A percentile compares a stretch with the other conserved stretches of the same genome.
Evolutionary conservation across 1,140 invertebrate species (phyloP).

Genomic region (Hycleus cichorii): DNA sequence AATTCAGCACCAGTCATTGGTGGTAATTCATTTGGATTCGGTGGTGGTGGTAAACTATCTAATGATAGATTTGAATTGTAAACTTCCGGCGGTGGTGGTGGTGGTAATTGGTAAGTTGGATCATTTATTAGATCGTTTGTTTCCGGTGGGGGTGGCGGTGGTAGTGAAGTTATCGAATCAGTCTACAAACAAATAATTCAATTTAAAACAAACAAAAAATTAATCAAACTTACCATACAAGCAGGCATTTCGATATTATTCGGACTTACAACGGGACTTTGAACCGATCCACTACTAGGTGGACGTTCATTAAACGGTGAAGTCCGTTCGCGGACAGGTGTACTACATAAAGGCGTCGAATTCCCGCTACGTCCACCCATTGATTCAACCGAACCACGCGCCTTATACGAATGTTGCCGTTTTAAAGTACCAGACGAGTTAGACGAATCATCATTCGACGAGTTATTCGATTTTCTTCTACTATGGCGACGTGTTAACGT

Average conservation of each 20-base stretch:
- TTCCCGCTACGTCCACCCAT: slow-evolving; percentile 41
- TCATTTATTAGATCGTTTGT: slow-evolving; percentile 40
- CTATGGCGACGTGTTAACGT: slow-evolving; percentile 49
- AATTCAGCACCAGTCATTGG: slow-evolving; percentile 52
- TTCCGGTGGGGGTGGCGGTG: slow-evolving; percentile 44
- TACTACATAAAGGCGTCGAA: slow-evolving; percentile 46
- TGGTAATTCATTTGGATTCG: slow-evolving; percentile 57
- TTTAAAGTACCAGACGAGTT: slow-evolving; percentile 48
- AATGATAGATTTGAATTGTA: slow-evolving; percentile 67
- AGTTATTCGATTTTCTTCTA: slow-evolving; percentile 43
- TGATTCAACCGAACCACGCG: slow-evolving; percentile 37
- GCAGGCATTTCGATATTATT: slow-evolving; percentile 30
- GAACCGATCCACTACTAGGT: slow-evolving; percentile 41
- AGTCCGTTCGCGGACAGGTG: slow-evolving; percentile 45
- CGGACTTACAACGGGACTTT: slow-evolving; percentile 40
- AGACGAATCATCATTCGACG: slow-evolving; percentile 42
- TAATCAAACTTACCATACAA: slow-evolving; percentile 42
- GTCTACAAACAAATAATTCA: slow-evolving; percentile 33
- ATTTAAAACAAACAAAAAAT: too few species aligned
- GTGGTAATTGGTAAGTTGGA: slow-evolving; percentile 44
- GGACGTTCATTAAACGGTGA: slow-evolving; percentile 41
- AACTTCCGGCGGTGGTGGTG: slow-evolving; percentile 58
- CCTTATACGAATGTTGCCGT: slow-evolving; percentile 43
- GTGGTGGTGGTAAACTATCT: slow-evolving; percentile 69
- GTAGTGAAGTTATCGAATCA: slow-evolving; percentile 49